phyloP scores from a whole-genome alignment of 2,113 vertebrate species.

The Aramus guarauna region DNA sequence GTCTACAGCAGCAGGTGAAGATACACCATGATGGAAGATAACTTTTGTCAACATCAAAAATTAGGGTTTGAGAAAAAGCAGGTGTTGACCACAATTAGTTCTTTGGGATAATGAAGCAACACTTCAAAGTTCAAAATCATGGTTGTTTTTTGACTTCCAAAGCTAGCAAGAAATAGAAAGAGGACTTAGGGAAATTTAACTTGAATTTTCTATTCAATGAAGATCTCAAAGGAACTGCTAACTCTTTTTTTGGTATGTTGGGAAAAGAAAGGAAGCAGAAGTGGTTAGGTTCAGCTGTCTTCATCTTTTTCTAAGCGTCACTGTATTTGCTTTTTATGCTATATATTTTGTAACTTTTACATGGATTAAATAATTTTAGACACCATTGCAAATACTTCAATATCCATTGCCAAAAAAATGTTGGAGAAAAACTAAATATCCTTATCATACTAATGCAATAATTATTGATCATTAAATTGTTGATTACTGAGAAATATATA shows the following conservation, averaged over 20 bases:
- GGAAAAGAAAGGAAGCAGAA: background rate
- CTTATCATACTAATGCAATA: background rate
- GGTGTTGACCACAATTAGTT: background rate
- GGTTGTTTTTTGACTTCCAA: background rate
- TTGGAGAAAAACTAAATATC: background rate
- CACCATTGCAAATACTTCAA: background rate
- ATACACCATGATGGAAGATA: background rate
- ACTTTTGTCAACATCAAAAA: background rate
- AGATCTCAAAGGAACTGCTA: background rate
- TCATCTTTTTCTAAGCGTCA: background rate
- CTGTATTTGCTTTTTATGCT: background rate
- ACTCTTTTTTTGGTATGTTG: background rate
- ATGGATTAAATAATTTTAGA: background rate
- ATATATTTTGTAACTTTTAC: background rate
- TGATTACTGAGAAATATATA: background rate
- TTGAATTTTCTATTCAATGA: background rate
- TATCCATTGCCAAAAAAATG: background rate
- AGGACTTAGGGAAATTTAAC: background rate
- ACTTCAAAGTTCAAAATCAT: background rate
- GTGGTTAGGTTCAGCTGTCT: background rate
- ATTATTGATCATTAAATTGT: background rate
- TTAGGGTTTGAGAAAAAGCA: background rate
- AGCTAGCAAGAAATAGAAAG: background rate
- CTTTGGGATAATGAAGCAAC: background rate
- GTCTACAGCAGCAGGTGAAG: background rate